phyloP scores from a whole-genome alignment of 2,113 vertebrate genomes.

The Perognathus longimembris region DNA sequence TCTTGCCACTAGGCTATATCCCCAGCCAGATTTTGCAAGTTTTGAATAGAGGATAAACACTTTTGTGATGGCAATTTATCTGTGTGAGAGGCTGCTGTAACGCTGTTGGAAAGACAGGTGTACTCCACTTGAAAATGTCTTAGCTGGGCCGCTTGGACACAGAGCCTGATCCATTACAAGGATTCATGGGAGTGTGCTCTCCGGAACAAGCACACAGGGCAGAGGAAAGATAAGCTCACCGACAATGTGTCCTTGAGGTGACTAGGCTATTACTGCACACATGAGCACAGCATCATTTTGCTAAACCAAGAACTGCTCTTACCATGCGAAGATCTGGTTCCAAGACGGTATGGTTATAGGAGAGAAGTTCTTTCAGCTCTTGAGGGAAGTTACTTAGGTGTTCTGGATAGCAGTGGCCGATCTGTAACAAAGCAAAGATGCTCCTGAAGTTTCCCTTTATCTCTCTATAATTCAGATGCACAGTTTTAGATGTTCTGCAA shows the following conservation, averaged over 20 bases:
- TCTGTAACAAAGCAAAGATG: constrained; percentile 84
- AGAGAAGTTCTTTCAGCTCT: constrained; percentile 93
- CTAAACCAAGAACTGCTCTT: constrained; percentile 24
- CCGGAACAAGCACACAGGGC: not conserved
- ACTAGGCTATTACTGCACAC: not conserved
- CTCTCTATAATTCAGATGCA: constrained; percentile 18
- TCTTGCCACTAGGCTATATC: too few relatives aligned
- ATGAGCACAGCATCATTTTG: not conserved
- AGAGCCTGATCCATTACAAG: not conserved
- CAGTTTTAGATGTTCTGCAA: constrained; percentile 3
- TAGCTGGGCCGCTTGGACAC: not conserved
- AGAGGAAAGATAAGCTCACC: not conserved
- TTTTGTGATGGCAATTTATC: constrained; percentile 13
- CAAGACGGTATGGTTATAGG: constrained; percentile 92
- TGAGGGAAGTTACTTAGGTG: constrained; percentile 92
- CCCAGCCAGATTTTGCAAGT: too few relatives aligned
- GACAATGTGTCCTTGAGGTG: not conserved
- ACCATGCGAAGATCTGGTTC: constrained; percentile 96
- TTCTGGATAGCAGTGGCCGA: constrained; percentile 94
- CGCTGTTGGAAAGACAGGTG: not conserved
- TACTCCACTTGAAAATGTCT: not conserved
- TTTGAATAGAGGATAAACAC: not conserved
- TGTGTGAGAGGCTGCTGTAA: not conserved
- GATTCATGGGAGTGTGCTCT: not conserved
- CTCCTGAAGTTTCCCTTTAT: not conserved